Percentiles rank a stretch among this genome's conserved stretches.
Evolutionary conservation across 2,888 invertebrate genomes (phyloP).

Genomic region (Euspilapteryx auroguttella): DNA sequence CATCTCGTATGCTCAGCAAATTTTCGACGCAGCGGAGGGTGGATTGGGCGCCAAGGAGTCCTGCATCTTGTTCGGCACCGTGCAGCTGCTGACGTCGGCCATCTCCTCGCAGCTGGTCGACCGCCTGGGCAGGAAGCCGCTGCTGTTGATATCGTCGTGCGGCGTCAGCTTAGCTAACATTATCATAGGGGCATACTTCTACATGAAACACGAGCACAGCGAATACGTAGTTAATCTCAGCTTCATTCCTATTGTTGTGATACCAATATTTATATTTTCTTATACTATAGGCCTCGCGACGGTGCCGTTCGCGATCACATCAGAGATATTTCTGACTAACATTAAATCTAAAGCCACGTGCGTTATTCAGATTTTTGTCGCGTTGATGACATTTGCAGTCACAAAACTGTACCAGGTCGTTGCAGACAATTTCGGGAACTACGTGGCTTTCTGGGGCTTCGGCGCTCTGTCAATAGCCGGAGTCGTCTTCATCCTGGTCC

Average conservation of each 20-base stretch:
- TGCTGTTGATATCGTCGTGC: conserved; percentile 61
- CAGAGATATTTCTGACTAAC: conserved; percentile 66
- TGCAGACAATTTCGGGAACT: conserved; percentile 47
- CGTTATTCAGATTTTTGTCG: conserved; percentile 63
- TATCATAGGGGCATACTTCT: conserved; percentile 59
- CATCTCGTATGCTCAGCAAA: conserved; percentile 62
- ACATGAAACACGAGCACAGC: conserved; percentile 42
- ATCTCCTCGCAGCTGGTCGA: conserved; percentile 63
- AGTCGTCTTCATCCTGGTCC: conserved; percentile 47
- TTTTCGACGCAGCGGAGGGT: conserved; percentile 59
- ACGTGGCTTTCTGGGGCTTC: conserved; percentile 60
- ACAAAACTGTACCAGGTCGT: conserved; percentile 61
- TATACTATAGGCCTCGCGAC: conserved; percentile 66
- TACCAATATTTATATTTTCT: conserved; percentile 63
- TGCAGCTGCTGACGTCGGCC: conserved; percentile 56
- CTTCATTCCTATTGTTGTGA: conserved; percentile 61
- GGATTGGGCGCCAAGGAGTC: conserved; percentile 46
- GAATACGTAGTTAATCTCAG: conserved; percentile 42
- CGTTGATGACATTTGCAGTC: conserved; percentile 60
- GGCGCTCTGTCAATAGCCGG: conserved; percentile 47
- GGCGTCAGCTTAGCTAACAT: conserved; percentile 54
- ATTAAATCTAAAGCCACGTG: conserved; percentile 68
- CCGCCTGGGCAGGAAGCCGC: conserved; percentile 60
- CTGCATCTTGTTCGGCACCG: conserved; percentile 54
- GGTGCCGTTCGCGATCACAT: conserved; percentile 64